Percentiles rank a stretch among this genome's conserved stretches.
phyloP scores from a whole-genome alignment of 2,797 vertebrate genomes.

The Lacerta bilineata region DNA sequence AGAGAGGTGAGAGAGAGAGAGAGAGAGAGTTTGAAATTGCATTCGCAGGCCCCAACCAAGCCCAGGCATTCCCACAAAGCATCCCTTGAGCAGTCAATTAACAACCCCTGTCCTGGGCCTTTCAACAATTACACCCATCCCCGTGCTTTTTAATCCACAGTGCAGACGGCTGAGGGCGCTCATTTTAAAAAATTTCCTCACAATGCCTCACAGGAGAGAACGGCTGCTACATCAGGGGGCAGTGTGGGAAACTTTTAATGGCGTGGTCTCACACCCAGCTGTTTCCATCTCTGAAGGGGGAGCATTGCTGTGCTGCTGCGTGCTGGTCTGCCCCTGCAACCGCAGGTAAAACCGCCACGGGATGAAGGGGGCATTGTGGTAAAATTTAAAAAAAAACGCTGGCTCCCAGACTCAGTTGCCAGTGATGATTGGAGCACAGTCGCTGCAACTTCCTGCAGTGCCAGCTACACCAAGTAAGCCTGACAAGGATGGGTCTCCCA shows the following conservation, averaged over 20 bases:
- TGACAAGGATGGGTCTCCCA: background rate
- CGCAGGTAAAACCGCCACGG: background rate
- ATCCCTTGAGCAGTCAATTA: background rate
- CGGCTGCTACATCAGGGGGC: background rate
- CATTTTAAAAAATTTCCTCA: background rate
- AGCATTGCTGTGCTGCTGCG: background rate
- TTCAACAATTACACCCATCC: background rate
- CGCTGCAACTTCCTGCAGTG: background rate
- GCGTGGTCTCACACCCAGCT: background rate
- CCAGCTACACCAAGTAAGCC: background rate
- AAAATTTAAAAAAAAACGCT: background rate
- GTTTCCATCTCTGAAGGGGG: background rate
- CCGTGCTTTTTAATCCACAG: background rate
- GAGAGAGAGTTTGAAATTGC: too few species aligned
- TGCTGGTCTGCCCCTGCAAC: too few species aligned
- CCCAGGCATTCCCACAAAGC: background rate
- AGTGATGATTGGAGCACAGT: background rate
- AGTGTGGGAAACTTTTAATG: background rate
- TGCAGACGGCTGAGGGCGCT: background rate
- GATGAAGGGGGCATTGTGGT: background rate
- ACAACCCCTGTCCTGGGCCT: background rate
- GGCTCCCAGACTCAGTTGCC: background rate
- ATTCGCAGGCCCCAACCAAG: too few species aligned
- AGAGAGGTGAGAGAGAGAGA: too few species aligned
- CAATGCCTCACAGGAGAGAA: background rate